phyloP scores from a whole-genome alignment of 2,888 invertebrate species.

The Sinopyrophorus schimmeli region DNA sequence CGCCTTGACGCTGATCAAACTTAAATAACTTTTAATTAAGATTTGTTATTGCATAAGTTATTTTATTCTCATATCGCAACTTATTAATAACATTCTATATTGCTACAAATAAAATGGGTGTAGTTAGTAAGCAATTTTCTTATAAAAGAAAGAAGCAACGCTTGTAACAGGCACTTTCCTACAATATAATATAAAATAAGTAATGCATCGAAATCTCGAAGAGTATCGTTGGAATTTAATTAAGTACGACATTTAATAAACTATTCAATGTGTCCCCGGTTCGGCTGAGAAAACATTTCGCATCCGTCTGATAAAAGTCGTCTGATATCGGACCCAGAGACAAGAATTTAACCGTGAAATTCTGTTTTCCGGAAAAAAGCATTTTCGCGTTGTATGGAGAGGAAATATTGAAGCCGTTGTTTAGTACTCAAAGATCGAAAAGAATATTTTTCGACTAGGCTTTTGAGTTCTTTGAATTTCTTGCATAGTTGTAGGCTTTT shows the following conservation, averaged over 20 bases:
- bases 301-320: slow-evolving; percentile 31
- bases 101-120: no score
- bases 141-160: no score
- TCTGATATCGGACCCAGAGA: slow-evolving; percentile 28
- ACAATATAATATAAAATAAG: slow-evolving; percentile 27
- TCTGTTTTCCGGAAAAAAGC: slow-evolving; percentile 31
- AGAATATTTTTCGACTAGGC: slow-evolving; percentile 29
- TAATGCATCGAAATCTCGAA: slow-evolving; percentile 28
- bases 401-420: slow-evolving; percentile 30
- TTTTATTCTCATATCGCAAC: no score
- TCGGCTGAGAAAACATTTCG: slow-evolving; percentile 37
- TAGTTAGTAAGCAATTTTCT: no score
- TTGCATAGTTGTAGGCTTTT: slow-evolving; percentile 26
- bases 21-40: no score
- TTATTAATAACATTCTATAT: no score
- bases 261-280: slow-evolving; percentile 36
- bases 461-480: slow-evolving; percentile 24
- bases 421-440: slow-evolving; percentile 30
- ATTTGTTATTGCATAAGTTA: no score
- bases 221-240: slow-evolving; percentile 38
- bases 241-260: slow-evolving; percentile 40
- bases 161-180: no score
- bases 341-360: slow-evolving; percentile 33
- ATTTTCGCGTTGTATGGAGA: slow-evolving; percentile 29
- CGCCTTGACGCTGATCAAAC: no score